Base-by-base conservation (phyloP, 1,140 invertebrate genomes). In the Conopomorpha cramerella region DNA sequence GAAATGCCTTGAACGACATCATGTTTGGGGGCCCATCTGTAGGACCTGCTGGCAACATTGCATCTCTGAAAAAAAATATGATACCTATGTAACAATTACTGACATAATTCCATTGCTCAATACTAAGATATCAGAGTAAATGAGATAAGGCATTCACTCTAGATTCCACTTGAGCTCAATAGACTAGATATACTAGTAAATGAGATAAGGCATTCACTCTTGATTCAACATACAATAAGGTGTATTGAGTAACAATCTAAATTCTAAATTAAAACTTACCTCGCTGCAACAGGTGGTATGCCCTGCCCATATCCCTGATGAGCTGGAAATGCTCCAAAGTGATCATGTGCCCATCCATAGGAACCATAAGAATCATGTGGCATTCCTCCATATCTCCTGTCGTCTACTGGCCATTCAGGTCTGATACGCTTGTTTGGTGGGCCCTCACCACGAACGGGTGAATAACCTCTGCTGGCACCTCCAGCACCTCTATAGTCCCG, bases 1-100 rank as follows among this genome's bases (percentile, higher is more conserved):
- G 81, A 72, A 98, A 99, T 40, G 94, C 91, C 77, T 99, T 99
- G 64, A 99, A 96, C 0, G 93, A 91, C 85, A 99, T 89, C 91
- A 99, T 96, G 0, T 93, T 88, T 2, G 95, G 91, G 54, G 96
- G 93, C 0, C 88, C 89, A 55, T 88, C 86, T 12, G 80, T 52
- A 16, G 71, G 50, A 6, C 65, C 64, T 45, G 70, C 53, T 11
- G 71, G 65, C 33, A 74, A 47, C n/a, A 73, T 68, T 40, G 68
- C 55, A 55, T 79, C 77, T 46, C 77, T 79, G 48, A 36, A 35
- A 52, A 34, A 25, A 59, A 40, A 44, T 45, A 31, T 16, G 28
- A 38, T 41, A 30, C 32, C 43, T 29, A 45, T 42, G 43, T 36
- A 31, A 11, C 1, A n/a, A 32, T 18, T 16, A 12, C 8, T 17